Evolutionary conservation across 1,140 invertebrate species (phyloP), one percentile per base, ranked within the genome.

Genomic region (Heliconius eleuchia): DNA sequence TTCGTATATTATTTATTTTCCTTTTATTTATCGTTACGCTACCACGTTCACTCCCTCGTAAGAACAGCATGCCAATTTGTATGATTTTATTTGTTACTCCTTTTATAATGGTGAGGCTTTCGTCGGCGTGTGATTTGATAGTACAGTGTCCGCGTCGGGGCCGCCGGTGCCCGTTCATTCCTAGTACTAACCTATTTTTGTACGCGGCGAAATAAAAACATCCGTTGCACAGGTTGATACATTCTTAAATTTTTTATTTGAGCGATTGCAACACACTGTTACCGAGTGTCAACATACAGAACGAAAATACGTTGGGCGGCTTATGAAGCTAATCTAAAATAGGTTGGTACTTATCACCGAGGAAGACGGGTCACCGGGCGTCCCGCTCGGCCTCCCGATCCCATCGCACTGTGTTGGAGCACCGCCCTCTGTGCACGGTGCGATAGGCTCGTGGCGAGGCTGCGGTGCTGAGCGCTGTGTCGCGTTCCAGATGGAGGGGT

Each of bases 61-160:
- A 89, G 92, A 92, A 92, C 91, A 94, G 92, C 92, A 94, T 94
- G 92, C 92, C 92, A 94, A 91, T 84, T 90, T 92, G 82, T 87
- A 88, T 86, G 81, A 91, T 92, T 91, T 89, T 66, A 52, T 92
- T 91, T 91, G 88, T 91, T 91, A 88, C 84, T 89, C 85, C 91
- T 88, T 88, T 91, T 91, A 87, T 92, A 85, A 94, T 95, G 93
- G 90, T 93, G 93, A 94, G 94, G 94, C 94, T 95, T 95, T 95
- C 93, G 92, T 95, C 93, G 94, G 89, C 92, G 92, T 92, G 88
- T 91, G 89, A 92, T 87, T 66, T 87, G 90, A 88, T 86, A 91
- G 88, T 91, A 87, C 91, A 94, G 92, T 92, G 92, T 91, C 88
- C 90, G 92, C 89, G 91, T 89, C 89, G 90, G 87, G 88, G 87